Base-by-base conservation (phyloP, 2,888 invertebrate genomes). In the Acanthacorydalis orientalis region DNA sequence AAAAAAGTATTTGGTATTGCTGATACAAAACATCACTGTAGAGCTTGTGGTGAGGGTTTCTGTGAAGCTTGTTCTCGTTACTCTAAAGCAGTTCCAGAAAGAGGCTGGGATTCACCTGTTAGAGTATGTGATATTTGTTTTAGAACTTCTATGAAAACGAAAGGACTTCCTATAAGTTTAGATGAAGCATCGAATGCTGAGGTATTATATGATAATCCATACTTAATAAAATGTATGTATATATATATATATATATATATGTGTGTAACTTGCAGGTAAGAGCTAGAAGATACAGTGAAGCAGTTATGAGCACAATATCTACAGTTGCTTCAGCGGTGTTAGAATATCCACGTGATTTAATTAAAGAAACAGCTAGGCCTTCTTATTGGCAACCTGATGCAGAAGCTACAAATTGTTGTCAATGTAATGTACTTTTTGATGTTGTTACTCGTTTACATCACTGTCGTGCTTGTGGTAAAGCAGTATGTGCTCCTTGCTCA, bases 381-480 rank as follows among this genome's bases (percentile, higher is more conserved):
- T 65, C 75, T 0, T 88, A 88, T 62, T 88, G 88, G 88, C 74
- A 79, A 33, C 83, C 86, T 1, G 87, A 88, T 61, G 70, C 70
- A 6, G 77, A 83, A 56, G 76, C 83, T 45, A 69, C 68, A 15
- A 63, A 65, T 47, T 88, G 88, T 60, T 68, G 65, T 51, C 73
- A 80, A 10, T 88, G 88, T 60, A 64, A 72, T 31, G 60, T 64
- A 31, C 62, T 64, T 23, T 86, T 87, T 60, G 72, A 71, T 7
- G 60, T 64, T 2, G 64, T 65, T 15, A 63, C 65, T 48, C 56
- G 65, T 14, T 67, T 72, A 33, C 83, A 83, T 62, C 83, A 83
- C 64, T 83, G 83, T 56, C 68, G 83, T 31, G 73, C 74, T 43
- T 84, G 84, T 60, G 84, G 84, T 1, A 71, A 76, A 53, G 81